A percentile compares a stretch with the other conserved stretches of the same genome.
Evolutionary conservation across 1,140 invertebrate species (phyloP).

Genomic region (Plodia interpunctella): DNA sequence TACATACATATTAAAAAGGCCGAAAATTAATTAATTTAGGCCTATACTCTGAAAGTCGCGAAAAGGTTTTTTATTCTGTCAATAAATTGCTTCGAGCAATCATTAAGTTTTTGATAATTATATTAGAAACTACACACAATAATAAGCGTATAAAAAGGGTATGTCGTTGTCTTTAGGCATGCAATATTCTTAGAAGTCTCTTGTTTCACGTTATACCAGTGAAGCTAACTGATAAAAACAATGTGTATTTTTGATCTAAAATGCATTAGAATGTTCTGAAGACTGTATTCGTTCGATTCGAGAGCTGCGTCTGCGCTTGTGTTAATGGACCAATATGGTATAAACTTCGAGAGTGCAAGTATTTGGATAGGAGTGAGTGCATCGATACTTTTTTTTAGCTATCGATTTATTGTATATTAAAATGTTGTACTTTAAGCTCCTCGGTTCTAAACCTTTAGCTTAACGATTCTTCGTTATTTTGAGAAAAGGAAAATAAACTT

Average conservation of each 20-base stretch:
- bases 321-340: neutral
- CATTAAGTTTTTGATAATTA: no score
- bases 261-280: slow-evolving; percentile 20
- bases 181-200: no score
- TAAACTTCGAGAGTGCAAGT: neutral
- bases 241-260: neutral
- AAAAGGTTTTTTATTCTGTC: no score
- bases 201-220: no score
- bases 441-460: slow-evolving; percentile 64
- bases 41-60: no score
- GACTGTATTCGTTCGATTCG: slow-evolving; percentile 22
- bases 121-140: no score
- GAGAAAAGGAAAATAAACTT: slow-evolving; percentile 61
- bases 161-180: no score
- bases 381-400: slow-evolving; percentile 16
- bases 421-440: slow-evolving; percentile 39
- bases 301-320: neutral
- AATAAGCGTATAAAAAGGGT: no score
- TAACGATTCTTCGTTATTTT: slow-evolving; percentile 69
- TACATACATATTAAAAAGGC: no score
- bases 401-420: slow-evolving; percentile 26
- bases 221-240: neutral
- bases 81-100: no score
- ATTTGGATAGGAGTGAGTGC: slow-evolving; percentile 3
- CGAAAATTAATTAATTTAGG: no score